phyloP scores from a whole-genome alignment of 2,888 invertebrate species.

The Allophyes oxyacanthae region DNA sequence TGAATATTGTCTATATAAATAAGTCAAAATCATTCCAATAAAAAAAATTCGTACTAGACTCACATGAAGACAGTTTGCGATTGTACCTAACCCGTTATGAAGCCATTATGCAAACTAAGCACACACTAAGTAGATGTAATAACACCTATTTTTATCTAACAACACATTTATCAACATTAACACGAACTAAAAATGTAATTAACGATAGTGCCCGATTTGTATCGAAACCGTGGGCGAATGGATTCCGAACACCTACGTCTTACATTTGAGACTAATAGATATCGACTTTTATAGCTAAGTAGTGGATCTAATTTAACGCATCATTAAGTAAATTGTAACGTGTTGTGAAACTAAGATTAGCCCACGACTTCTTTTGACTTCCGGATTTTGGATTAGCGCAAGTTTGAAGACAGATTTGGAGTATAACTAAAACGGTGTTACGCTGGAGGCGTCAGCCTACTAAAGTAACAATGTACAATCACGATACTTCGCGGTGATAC shows the following conservation, averaged over 20 bases:
- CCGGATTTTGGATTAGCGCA: conserved; percentile 24
- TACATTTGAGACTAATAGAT: conserved; percentile 47
- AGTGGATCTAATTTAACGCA: conserved; percentile 56
- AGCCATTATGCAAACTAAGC: conserved; percentile 9
- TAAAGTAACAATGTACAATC: too few species aligned
- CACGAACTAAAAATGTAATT: conserved; percentile 50
- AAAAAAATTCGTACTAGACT: too few species aligned
- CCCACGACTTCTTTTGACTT: conserved; percentile 37
- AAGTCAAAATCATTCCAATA: too few species aligned
- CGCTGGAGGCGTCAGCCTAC: too few species aligned
- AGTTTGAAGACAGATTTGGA: not conserved
- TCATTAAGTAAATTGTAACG: conserved; percentile 53
- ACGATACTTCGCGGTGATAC: too few species aligned
- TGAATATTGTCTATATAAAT: too few species aligned
- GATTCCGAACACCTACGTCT: conserved; percentile 43
- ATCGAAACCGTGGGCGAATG: conserved; percentile 48
- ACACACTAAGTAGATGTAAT: conserved; percentile 22
- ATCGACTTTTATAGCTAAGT: conserved; percentile 50
- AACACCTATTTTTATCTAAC: conserved; percentile 35
- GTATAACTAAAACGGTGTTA: not conserved
- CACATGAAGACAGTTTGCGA: too few species aligned
- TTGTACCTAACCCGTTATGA: not conserved
- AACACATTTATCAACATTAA: conserved; percentile 47
- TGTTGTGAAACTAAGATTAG: conserved; percentile 41
- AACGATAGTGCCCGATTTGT: conserved; percentile 46